A percentile compares a stretch with the other conserved stretches of the same genome.
phyloP scores from a whole-genome alignment of 2,888 invertebrate genomes.

The Pharmacophagus antenor region DNA sequence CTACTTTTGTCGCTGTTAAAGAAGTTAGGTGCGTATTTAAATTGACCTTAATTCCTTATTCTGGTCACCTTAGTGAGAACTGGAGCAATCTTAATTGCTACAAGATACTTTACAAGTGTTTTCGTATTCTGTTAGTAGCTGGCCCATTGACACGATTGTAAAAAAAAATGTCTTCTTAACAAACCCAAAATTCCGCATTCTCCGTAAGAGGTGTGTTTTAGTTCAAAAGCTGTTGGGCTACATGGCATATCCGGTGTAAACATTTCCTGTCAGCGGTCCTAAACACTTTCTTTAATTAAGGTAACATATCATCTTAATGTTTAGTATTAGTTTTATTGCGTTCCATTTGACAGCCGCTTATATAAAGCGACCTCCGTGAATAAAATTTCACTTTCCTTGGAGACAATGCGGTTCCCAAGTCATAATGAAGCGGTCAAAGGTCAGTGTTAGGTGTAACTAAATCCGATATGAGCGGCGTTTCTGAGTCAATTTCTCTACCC shows the following conservation, averaged over 20 bases:
- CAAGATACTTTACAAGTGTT: constrained; percentile 6
- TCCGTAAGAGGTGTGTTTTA: constrained; percentile 2
- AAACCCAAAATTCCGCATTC: constrained; percentile 1
- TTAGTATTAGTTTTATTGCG: constrained; percentile 7
- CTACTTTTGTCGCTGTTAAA: neutral
- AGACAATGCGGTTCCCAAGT: constrained; percentile 43
- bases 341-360: constrained; percentile 16
- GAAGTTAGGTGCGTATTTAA: constrained; percentile 6
- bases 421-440: constrained; percentile 39
- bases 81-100: constrained; percentile 17
- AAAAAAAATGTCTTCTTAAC: neutral
- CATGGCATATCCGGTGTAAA: constrained; percentile 1
- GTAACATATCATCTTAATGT: constrained; percentile 12
- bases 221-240: neutral
- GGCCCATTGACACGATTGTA: constrained; percentile 14
- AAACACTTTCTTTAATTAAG: constrained; percentile 18
- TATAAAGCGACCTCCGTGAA: constrained; percentile 35
- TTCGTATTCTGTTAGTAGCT: constrained; percentile 2
- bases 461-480: constrained; percentile 31
- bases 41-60: constrained; percentile 13
- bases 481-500: constrained; percentile 43
- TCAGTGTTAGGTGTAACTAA: constrained; percentile 39
- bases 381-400: constrained; percentile 53
- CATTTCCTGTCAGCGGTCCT: neutral
- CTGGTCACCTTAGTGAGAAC: constrained; percentile 12